Percentiles rank a stretch among this genome's conserved stretches.
phyloP scores from a whole-genome alignment of 2,888 invertebrate genomes.

The Apamea anceps region DNA sequence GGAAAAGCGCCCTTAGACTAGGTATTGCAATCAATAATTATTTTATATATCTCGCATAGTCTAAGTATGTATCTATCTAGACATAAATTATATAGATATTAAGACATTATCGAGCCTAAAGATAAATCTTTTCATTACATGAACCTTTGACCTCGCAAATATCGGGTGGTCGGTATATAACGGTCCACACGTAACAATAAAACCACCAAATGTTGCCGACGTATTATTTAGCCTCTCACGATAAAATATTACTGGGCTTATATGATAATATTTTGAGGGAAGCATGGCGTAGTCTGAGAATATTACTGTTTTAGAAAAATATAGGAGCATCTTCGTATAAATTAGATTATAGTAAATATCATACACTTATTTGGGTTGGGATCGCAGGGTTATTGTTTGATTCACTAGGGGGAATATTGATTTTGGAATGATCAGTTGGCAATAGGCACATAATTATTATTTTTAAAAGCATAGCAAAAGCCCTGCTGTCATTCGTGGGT shows the following conservation, averaged over 20 bases:
- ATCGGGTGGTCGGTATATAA: constrained; percentile 36
- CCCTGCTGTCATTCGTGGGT: no score
- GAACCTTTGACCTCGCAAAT: constrained; percentile 26
- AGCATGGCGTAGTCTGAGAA: constrained; percentile 30
- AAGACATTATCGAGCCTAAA: constrained; percentile 16
- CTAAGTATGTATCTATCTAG: background rate
- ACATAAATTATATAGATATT: constrained; percentile 5
- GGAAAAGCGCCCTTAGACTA: no score
- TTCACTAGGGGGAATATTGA: constrained; percentile 12
- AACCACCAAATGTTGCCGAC: constrained; percentile 55
- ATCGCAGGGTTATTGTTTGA: background rate
- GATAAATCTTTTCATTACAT: constrained; percentile 9
- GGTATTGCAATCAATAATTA: background rate
- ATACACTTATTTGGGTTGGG: constrained; percentile 13
- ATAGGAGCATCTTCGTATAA: constrained; percentile 37
- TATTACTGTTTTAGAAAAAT: constrained; percentile 60
- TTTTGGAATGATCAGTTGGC: background rate
- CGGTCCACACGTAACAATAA: constrained; percentile 51
- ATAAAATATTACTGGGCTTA: constrained; percentile 63
- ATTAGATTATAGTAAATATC: constrained; percentile 36
- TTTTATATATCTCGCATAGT: background rate
- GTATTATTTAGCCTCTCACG: constrained; percentile 55
- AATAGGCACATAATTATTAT: background rate
- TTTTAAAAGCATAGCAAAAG: no score
- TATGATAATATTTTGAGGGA: constrained; percentile 62